Conservation (phyloP, 2,888 invertebrate species). For the Drosophila hamatofila region DNA sequence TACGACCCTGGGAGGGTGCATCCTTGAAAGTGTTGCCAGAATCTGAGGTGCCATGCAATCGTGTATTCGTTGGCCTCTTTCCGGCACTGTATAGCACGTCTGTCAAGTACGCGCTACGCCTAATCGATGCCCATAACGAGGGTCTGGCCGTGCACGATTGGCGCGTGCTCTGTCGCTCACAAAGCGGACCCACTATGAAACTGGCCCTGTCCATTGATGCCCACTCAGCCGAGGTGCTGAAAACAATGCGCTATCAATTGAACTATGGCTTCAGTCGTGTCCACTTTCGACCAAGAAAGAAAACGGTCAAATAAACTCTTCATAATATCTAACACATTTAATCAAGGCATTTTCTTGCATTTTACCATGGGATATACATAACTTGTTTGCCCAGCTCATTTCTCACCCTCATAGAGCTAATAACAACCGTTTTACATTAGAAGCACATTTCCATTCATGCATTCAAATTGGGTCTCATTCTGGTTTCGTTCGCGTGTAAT, state of each 20-base stretch:
- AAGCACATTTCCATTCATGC: background rate
- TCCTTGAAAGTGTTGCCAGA: constrained; percentile 33
- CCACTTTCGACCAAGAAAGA: constrained; percentile 19
- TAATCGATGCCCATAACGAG: constrained; percentile 29
- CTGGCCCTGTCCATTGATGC: constrained; percentile 32
- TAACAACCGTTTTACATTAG: background rate
- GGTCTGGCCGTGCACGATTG: constrained; percentile 29
- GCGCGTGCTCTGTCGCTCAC: constrained; percentile 19
- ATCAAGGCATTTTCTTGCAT: constrained; percentile 1
- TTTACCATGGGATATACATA: background rate
- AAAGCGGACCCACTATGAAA: constrained; percentile 29
- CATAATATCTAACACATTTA: background rate
- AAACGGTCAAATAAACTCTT: constrained; percentile 26
- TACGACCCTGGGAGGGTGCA: constrained; percentile 39
- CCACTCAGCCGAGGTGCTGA: constrained; percentile 28
- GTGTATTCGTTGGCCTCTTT: constrained; percentile 31
- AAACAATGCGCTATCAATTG: constrained; percentile 11
- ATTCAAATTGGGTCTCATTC: background rate
- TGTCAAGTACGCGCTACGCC: constrained; percentile 26
- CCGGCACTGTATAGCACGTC: constrained; percentile 22
- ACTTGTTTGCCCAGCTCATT: background rate
- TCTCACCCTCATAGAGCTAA: background rate
- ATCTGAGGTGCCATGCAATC: constrained; percentile 23
- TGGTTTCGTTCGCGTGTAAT: background rate
- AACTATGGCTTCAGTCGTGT: constrained; percentile 36